Percentiles rank a stretch among this genome's conserved stretches.
These are phyloP conservation scores for Bothrops jararaca DNA, from an alignment of 2,113 vertebrate species.

Conservation along the genomic window DNA sequence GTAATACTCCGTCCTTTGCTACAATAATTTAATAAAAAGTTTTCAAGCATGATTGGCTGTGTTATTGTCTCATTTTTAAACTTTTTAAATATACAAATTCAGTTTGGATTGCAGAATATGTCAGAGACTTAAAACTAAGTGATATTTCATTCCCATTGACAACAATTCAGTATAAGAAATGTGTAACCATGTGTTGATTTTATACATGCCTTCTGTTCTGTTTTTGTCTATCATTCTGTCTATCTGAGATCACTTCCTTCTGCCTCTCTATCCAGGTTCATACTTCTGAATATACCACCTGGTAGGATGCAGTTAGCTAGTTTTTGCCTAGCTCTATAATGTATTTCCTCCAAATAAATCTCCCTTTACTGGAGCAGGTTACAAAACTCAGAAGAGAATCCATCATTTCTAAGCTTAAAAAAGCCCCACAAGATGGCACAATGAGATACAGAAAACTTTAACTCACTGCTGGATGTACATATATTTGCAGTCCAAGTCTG, in stretches of 20 bases:
- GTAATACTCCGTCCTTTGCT: background rate
- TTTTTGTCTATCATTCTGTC: background rate
- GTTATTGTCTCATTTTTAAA: background rate
- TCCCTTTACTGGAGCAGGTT: background rate
- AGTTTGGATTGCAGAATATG: background rate
- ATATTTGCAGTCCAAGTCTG: background rate
- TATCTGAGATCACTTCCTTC: background rate
- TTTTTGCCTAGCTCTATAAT: background rate
- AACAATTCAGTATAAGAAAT: background rate
- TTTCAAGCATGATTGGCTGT: background rate
- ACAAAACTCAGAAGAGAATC: background rate
- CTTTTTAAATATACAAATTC: background rate
- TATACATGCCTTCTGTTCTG: background rate
- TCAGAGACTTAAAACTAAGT: background rate
- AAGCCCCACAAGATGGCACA: background rate
- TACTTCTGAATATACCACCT: background rate
- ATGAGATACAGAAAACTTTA: background rate
- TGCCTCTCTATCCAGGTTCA: background rate
- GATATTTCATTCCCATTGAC: background rate
- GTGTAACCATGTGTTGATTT: background rate
- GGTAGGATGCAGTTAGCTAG: background rate
- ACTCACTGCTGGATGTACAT: background rate
- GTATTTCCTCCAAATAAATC: background rate
- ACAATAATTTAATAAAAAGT: background rate
- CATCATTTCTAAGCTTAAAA: background rate